Conservation (phyloP, 2,888 invertebrate genomes). For the Ophion ellenae region DNA sequence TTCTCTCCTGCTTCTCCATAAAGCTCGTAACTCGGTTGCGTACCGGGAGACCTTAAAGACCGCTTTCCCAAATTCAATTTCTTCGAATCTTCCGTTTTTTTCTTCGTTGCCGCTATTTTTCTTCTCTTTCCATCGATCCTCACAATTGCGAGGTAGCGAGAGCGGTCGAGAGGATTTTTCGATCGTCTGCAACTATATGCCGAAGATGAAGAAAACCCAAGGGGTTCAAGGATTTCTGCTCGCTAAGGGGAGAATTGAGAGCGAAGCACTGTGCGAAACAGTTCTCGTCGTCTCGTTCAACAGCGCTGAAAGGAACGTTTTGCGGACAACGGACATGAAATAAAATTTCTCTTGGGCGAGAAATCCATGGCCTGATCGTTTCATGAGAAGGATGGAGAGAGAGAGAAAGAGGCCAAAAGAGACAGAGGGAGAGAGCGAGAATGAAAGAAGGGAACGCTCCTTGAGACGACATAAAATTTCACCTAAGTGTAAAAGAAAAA, state of each 20-base stretch:
- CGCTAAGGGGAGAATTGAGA: constrained; percentile 12
- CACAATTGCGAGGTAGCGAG: constrained; percentile 40
- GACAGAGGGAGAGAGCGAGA: neutral
- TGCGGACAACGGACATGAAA: constrained; percentile 67
- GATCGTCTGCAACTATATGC: constrained; percentile 45
- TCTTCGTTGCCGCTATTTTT: constrained; percentile 6
- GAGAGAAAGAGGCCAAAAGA: neutral
- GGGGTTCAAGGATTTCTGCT: constrained; percentile 36
- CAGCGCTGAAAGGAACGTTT: constrained; percentile 66
- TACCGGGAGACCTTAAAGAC: constrained; percentile 63
- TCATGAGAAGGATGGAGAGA: neutral
- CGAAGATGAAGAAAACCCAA: constrained; percentile 55
- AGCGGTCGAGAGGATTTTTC: constrained; percentile 47
- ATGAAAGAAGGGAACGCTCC: constrained; percentile 35
- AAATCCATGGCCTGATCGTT: constrained; percentile 25
- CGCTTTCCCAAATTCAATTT: constrained; percentile 66
- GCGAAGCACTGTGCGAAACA: constrained; percentile 50
- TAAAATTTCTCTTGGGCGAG: constrained; percentile 58
- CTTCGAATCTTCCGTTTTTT: constrained; percentile 48
- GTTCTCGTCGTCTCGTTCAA: constrained; percentile 51
- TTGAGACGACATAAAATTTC: constrained; percentile 66
- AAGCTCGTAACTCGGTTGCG: constrained; percentile 55
- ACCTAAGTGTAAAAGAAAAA: constrained; percentile 65
- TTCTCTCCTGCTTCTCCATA: constrained; percentile 28
- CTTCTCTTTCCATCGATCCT: constrained; percentile 8